phyloP scores from a whole-genome alignment of 1,140 invertebrate genomes.

The Chelonus insularis region DNA sequence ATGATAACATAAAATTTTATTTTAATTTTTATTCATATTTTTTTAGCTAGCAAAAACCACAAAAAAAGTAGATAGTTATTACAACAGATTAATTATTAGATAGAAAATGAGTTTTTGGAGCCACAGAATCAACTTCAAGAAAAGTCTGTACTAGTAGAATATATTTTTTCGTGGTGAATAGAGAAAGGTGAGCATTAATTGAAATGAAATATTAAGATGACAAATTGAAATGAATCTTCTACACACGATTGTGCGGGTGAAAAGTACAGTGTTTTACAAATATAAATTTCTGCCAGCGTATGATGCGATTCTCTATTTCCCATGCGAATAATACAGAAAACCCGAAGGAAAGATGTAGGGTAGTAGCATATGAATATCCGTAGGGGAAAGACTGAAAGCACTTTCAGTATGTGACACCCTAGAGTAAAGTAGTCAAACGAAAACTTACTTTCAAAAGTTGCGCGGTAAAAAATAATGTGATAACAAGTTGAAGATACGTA shows the following conservation, averaged over 20 bases:
- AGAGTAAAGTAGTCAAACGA: slow-evolving; percentile 17
- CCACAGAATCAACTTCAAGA: too few relatives aligned
- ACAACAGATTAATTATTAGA: too few relatives aligned
- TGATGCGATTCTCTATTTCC: slow-evolving; percentile 2
- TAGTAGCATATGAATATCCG: slow-evolving; percentile 6
- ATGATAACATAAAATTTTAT: too few relatives aligned
- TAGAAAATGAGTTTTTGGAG: too few relatives aligned
- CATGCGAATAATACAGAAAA: not conserved
- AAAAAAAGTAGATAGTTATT: too few relatives aligned
- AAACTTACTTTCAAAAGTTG: slow-evolving; percentile 15
- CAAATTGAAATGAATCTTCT: slow-evolving; percentile 7
- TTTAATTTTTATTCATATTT: too few relatives aligned
- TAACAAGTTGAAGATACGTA: too few relatives aligned
- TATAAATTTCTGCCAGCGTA: slow-evolving; percentile 5
- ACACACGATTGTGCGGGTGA: slow-evolving; percentile 4
- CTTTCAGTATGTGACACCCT: slow-evolving; percentile 10
- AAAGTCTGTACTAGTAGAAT: too few relatives aligned
- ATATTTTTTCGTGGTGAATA: too few relatives aligned
- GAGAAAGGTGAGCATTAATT: too few relatives aligned
- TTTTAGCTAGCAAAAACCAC: too few relatives aligned
- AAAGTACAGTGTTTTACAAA: slow-evolving; percentile 6
- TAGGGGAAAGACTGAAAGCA: not conserved
- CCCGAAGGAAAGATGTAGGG: not conserved
- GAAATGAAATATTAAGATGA: slow-evolving; percentile 4
- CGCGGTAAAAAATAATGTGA: not conserved